Percentiles rank a stretch among this genome's conserved stretches.
phyloP scores from a whole-genome alignment of 2,113 vertebrate genomes.

The Campylomormyrus tamandua region DNA sequence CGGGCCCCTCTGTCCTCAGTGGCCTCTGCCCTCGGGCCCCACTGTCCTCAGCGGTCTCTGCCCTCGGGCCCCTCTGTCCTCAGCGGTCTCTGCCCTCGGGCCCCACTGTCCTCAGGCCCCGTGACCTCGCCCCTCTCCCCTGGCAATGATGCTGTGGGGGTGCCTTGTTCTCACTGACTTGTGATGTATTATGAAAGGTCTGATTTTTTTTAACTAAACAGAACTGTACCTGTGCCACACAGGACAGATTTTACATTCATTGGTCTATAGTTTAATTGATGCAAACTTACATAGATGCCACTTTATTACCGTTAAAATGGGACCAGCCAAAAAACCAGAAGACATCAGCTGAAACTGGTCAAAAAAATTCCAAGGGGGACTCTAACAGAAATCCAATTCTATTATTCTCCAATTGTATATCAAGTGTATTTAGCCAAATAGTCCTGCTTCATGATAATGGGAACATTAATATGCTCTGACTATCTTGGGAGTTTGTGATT shows the following conservation, averaged over 20 bases:
- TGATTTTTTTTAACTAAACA: not conserved
- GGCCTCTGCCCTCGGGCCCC: too few species aligned
- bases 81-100: too few species aligned
- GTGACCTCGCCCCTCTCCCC: not conserved
- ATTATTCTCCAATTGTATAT: not conserved
- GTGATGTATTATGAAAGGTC: not conserved
- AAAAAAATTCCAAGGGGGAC: not conserved
- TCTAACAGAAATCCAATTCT: not conserved
- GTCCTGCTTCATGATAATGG: not conserved
- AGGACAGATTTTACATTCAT: not conserved
- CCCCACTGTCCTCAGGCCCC: not conserved
- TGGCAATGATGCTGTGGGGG: not conserved
- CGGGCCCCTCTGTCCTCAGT: too few species aligned
- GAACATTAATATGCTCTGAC: not conserved
- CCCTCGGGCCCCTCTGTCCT: too few species aligned
- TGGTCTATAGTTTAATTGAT: not conserved
- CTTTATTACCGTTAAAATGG: not conserved
- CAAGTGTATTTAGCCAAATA: not conserved
- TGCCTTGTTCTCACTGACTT: not conserved
- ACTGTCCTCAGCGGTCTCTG: not conserved
- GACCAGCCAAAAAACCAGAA: not conserved
- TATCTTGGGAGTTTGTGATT: not conserved
- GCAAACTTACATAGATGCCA: not conserved
- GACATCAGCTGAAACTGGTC: not conserved
- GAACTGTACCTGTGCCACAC: not conserved